These are phyloP conservation scores for Stichodactyla mertensii DNA, from an alignment of 64 coral and sea anemone species.

Conservation along the genomic window DNA sequence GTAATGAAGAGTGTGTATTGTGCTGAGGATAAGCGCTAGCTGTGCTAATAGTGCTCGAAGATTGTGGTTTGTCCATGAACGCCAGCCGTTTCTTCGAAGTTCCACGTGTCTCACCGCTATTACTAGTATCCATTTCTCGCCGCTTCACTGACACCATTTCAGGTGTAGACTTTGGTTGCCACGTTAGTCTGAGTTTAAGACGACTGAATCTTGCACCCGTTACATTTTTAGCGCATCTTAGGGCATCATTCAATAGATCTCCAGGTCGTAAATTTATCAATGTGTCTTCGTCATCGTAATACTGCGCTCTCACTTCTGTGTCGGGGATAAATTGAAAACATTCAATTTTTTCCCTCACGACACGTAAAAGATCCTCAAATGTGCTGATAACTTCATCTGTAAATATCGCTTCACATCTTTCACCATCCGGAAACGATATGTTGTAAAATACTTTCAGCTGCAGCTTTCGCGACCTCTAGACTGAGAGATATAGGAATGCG, in stretches of 20 bases:
- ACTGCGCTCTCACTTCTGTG: constrained; percentile 16
- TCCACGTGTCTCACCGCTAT: background rate
- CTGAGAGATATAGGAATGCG: too few species aligned
- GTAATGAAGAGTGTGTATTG: background rate
- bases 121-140: background rate
- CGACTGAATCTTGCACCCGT: constrained; percentile 32
- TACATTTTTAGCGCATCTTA: constrained; percentile 42
- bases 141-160: constrained; percentile 21
- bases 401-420: too few species aligned
- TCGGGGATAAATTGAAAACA: constrained; percentile 18
- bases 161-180: constrained; percentile 38
- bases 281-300: constrained; percentile 5
- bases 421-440: too few species aligned
- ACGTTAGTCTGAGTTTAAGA: constrained; percentile 33
- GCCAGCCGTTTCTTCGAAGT: background rate
- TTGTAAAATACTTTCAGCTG: too few species aligned
- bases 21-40: background rate
- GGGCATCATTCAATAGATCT: constrained; percentile 19
- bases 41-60: background rate
- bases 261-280: constrained; percentile 11
- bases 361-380: too few species aligned
- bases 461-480: too few species aligned
- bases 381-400: too few species aligned
- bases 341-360: background rate
- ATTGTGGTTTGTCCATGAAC: background rate